Evolutionary conservation across 2,113 vertebrate genomes (phyloP), one percentile per base, ranked within the genome.

Genomic region (Neogobius melanostomus): DNA sequence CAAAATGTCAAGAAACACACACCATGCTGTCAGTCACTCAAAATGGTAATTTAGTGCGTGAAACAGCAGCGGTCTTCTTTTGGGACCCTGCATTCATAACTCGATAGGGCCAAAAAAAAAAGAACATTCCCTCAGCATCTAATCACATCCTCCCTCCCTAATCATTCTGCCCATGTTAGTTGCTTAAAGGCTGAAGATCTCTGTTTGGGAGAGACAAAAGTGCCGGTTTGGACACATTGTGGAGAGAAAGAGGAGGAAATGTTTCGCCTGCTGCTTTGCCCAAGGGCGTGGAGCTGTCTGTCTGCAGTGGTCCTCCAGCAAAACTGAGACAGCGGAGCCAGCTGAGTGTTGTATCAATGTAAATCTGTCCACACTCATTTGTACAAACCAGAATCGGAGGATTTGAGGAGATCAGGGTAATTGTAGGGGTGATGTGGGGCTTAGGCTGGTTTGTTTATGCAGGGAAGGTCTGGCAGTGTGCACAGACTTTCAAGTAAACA

Each of bases 1-100:
- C 69, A 87, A 21, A 84, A 88, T 85, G 85, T 85, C 82, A 87
- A 75, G 78, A 80, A 80, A 81, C 61, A 56, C 71, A 71, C 71
- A 81, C 53, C 68, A 78, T 3, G 11, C 73, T 77, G 83, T 85
- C 85, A 84, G 74, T 88, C 84, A 81, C 42, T 14, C 59, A 51
- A 67, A 84, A 81, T 69, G 75, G 71, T 85, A 81, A 53, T 47
- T 12, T 82, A 64, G 49, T 46, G 74, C 60, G 53, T 71, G 71
- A 86, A 83, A 78, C 62, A 45, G 60, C 45, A 79, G 59, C 36
- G 17, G n/a, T 57, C 54, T 80, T 49, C 46, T 67, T 47, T 57
- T 68, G 68, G 74, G 69, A 81, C 68, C 62, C 69, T 17, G 71
- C 59, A 72, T 82, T 78, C 56, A 57, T 62, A 79, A 70, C 70